phyloP scores from a whole-genome alignment of 2,797 vertebrate species.

The Mus minutoides region DNA sequence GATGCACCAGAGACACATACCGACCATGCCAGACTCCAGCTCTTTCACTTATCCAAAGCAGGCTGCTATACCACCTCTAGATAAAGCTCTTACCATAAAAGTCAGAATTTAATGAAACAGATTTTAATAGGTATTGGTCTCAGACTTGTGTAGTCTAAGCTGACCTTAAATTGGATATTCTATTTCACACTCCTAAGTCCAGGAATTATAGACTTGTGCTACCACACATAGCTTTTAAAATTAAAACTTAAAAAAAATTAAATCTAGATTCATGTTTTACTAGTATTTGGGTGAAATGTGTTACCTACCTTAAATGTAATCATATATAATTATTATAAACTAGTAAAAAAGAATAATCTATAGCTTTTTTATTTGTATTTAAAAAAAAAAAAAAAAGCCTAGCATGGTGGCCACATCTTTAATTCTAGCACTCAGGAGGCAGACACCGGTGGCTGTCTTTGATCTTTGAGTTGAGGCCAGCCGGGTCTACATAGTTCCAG shows the following conservation, averaged over 20 bases:
- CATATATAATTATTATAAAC: slow-evolving; percentile 32
- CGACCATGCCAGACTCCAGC: background rate
- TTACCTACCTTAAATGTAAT: slow-evolving; percentile 39
- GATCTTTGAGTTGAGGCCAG: background rate
- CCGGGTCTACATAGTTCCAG: background rate
- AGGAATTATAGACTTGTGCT: background rate
- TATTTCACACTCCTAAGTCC: background rate
- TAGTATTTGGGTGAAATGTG: slow-evolving; percentile 48
- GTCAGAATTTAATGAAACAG: slow-evolving; percentile 51
- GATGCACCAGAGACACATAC: slow-evolving; percentile 17
- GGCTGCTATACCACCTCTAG: background rate
- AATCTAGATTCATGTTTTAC: background rate
- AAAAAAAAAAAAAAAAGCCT: background rate
- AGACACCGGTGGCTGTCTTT: background rate
- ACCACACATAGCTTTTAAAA: background rate
- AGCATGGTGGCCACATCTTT: background rate
- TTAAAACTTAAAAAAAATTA: slow-evolving; percentile 31
- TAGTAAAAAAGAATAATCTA: slow-evolving; percentile 29
- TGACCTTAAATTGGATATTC: background rate
- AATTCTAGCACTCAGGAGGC: no score
- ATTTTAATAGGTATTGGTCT: background rate
- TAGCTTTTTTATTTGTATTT: background rate
- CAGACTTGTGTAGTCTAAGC: background rate
- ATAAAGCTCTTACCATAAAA: slow-evolving; percentile 33
- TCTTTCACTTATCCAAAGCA: slow-evolving; percentile 8